Evolutionary conservation across 2,888 invertebrate genomes (phyloP).

Genomic region (Ptilodon capucinus): DNA sequence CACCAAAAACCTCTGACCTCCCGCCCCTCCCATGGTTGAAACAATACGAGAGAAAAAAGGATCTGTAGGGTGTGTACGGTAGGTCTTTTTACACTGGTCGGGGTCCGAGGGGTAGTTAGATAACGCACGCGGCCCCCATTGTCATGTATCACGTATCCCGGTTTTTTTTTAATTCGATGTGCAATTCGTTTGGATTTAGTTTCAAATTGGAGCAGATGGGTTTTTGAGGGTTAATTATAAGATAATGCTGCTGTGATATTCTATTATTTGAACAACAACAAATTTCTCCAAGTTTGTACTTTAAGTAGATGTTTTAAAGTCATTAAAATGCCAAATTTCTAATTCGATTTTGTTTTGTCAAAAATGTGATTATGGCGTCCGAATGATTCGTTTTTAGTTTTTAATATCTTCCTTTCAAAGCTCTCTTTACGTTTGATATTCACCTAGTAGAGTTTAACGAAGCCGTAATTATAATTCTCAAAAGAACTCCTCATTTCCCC

Average conservation of each 20-base stretch:
- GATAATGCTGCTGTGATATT: background rate
- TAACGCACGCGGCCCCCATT: slow-evolving; percentile 61
- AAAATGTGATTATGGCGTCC: too few species aligned
- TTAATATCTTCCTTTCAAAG: slow-evolving; percentile 61
- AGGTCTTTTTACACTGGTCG: slow-evolving; percentile 60
- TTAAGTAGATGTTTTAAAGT: too few species aligned
- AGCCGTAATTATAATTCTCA: slow-evolving; percentile 69
- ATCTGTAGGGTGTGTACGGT: slow-evolving; percentile 42
- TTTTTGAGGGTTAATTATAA: background rate
- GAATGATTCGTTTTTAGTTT: slow-evolving; percentile 57
- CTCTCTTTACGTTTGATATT: slow-evolving; percentile 59
- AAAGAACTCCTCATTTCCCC: slow-evolving; percentile 58
- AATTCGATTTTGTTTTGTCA: too few species aligned
- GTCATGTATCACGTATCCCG: slow-evolving; percentile 70
- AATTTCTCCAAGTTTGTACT: too few species aligned
- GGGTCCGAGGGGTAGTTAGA: slow-evolving; percentile 57
- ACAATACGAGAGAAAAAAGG: slow-evolving; percentile 47
- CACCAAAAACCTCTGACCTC: slow-evolving; percentile 62
- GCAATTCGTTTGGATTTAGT: slow-evolving; percentile 42
- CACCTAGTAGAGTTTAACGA: slow-evolving; percentile 70
- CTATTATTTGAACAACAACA: too few species aligned
- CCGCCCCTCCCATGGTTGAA: slow-evolving; percentile 50
- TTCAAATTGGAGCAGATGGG: slow-evolving; percentile 20
- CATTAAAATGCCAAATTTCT: too few species aligned
- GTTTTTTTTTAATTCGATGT: slow-evolving; percentile 53